phyloP scores from a whole-genome alignment of 2,797 vertebrate species.

The Loris lydekkerianus region DNA sequence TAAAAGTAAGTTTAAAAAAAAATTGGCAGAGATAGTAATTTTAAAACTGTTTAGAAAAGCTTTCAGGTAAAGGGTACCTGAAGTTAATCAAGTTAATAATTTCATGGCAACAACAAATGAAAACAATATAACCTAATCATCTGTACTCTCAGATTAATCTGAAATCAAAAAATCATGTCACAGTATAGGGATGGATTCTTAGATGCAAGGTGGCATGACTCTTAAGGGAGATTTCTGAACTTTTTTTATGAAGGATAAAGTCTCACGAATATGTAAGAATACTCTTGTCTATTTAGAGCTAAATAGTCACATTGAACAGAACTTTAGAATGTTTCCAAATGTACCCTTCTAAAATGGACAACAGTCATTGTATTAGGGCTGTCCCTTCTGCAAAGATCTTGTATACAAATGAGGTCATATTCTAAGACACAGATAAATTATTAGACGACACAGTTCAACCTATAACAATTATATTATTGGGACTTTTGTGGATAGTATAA shows the following conservation, averaged over 20 bases:
- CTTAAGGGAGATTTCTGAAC: not conserved
- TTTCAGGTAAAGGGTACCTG: not conserved
- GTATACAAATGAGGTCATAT: not conserved
- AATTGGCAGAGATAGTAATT: not conserved
- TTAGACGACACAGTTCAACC: not conserved
- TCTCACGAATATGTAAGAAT: not conserved
- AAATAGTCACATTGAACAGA: not conserved
- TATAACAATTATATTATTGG: not conserved
- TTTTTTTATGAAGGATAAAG: not conserved
- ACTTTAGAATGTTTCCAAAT: not conserved
- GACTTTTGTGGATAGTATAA: not conserved
- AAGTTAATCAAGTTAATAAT: not conserved
- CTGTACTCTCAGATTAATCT: too few relatives aligned
- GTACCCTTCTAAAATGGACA: not conserved
- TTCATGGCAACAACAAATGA: not conserved
- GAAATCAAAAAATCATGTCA: not conserved
- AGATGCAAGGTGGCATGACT: not conserved
- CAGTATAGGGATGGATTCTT: not conserved
- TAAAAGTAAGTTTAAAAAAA: not conserved
- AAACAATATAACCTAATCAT: too few relatives aligned
- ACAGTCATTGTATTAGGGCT: not conserved
- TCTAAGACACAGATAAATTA: not conserved
- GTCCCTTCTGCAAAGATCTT: not conserved
- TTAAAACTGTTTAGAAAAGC: constrained; percentile 25
- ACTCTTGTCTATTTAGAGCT: not conserved